Evolutionary conservation across 2,888 invertebrate species (phyloP).

Genomic region (Xanthia icteritia): DNA sequence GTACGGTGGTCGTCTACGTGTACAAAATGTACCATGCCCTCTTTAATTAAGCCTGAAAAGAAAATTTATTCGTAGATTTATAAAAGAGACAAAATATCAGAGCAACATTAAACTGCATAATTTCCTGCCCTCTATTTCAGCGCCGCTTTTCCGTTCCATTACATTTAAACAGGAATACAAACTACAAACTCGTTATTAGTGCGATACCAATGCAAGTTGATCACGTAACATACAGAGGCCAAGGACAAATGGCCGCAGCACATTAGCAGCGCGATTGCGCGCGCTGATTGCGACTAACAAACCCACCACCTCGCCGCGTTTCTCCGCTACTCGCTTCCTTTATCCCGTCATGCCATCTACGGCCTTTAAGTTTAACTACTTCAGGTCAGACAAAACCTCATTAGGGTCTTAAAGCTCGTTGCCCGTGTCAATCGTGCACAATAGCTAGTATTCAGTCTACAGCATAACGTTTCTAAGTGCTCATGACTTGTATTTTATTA

Average conservation of each 20-base stretch:
- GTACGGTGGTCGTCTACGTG: background rate
- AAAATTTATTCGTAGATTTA: background rate
- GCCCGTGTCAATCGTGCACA: conserved; percentile 48
- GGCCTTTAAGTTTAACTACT: conserved; percentile 64
- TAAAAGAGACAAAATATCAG: background rate
- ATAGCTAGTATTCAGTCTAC: conserved; percentile 32
- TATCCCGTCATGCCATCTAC: conserved; percentile 72
- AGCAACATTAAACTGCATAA: conserved; percentile 1
- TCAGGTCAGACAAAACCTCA: conserved; percentile 61
- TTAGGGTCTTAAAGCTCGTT: conserved; percentile 54
- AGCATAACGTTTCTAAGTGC: conserved; percentile 41
- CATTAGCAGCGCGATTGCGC: conserved; percentile 74
- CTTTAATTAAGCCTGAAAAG: background rate
- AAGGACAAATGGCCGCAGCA: conserved; percentile 77
- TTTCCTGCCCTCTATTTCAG: conserved; percentile 16
- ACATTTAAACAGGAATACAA: conserved; percentile 37
- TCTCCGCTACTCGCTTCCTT: conserved; percentile 62
- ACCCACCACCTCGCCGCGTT: conserved; percentile 55
- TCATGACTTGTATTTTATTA: conserved; percentile 62
- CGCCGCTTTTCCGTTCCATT: conserved; percentile 15
- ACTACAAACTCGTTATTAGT: conserved; percentile 42
- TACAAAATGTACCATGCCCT: background rate
- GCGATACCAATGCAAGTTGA: conserved; percentile 64
- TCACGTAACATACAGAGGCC: conserved; percentile 72
- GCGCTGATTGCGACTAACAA: conserved; percentile 67